Evolutionary conservation across 2,888 invertebrate genomes (phyloP), one percentile per base, ranked within the genome.

Genomic region (Ctenicera cuprea): DNA sequence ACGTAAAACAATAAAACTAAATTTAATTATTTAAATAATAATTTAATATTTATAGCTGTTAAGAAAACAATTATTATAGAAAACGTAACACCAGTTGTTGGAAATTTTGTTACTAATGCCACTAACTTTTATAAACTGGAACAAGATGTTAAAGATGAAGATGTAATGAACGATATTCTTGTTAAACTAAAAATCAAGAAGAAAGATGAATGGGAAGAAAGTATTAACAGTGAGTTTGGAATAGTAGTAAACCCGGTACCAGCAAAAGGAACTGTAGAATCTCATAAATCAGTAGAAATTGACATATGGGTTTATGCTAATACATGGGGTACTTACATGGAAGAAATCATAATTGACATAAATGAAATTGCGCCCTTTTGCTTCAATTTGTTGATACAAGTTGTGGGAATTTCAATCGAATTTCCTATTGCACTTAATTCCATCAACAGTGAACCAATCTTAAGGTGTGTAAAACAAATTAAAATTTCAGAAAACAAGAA

Each of bases 271-370:
- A 41, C 74, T 8, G 61, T 88, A 5, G 76, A 77, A 5, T 75
- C 80, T 1, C 79, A 80, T 52, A 83, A 83, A 73, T 79, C 78
- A 0, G 69, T 82, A 7, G 77, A 81, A 14, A 76, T 88, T 14
- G 82, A 85, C 59, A 76, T 88, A 33, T 85, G 83, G 79, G 84
- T 87, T n/a, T 88, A 86, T 48, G 86, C 87, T 0, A 87, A 85
- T 63, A 88, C 88, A 1, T 88, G 87, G 87, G 88, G 88, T n/a
- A 80, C 83, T 37, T 88, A 88, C 73, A 74, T 82, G 0, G 88
- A 88, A 71, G 86, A 88, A 81, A 79, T 88, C n/a, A 76, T 81
- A 1, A 81, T 88, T 20, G 83, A 86, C 66, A 82, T 88, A 11
- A 79, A 81, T 43, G 83, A 87, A 52, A 79, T 88, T 12, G 80